Base-by-base conservation (phyloP, 2,113 vertebrate genomes). In the Pandion haliaetus region DNA sequence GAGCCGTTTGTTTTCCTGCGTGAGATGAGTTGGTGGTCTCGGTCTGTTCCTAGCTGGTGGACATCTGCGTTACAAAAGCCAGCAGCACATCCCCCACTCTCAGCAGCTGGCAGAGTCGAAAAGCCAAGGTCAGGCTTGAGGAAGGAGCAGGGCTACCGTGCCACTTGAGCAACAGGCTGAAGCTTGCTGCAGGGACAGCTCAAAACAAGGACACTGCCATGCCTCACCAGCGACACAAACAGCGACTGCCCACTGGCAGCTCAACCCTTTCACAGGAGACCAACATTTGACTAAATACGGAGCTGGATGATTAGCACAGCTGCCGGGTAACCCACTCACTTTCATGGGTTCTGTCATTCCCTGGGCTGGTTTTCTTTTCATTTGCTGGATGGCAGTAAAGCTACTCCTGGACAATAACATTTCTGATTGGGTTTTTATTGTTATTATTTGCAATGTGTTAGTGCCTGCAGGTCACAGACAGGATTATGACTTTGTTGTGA, bases 381-480 rank as follows among this genome's bases (percentile, higher is more conserved):
- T 90, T 78, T 89, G 82, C 85, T 79, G 67, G 40, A 89, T 91
- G 73, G 65, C 87, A 91, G 71, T 67, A 93, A 96, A 95, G 76
- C 74, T 91, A 63, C 38, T 83, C 62, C 77, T 61, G 73, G 95
- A 80, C 93, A 96, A 93, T 85, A 93, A 94, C 62, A 81, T 88
- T 89, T 91, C 71, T 91, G 89, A 96, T 79, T 94, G 92, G 45
- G 45, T 73, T 97, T 96, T 95, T 95, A 90, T 90, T 92, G 92
- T 77, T 96, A 87, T 90, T 92, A 92, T 95, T 95, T 84, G 80
- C 90, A 92, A 90, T 66, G 54, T 55, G 82, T 65, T 77, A 83
- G 73, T 50, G 96, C 85, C 94, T 89, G 80, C 82, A 92, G 95
- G 95, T 90, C 94, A 88, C 65, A 89, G 82, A 73, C 82, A 85